Base-by-base conservation (phyloP, 1,140 invertebrate genomes). In the Reticulitermes speratus region DNA sequence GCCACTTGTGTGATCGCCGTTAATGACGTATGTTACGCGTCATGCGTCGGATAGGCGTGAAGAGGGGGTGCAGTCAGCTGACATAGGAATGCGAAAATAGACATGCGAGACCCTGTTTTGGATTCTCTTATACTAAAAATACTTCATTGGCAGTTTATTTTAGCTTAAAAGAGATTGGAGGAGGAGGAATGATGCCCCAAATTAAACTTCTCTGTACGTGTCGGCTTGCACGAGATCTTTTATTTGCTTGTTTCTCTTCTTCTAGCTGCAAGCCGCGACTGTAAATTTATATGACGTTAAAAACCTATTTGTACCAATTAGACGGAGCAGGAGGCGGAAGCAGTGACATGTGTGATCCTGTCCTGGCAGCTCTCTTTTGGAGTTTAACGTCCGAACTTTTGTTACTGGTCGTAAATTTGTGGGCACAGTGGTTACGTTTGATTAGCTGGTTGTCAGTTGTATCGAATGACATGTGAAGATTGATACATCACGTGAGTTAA, bases 51-150 rank as follows among this genome's bases (percentile, higher is more conserved):
- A 55, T 55, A 16, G 45, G 59, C 59, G 25, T 5, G 8, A n/a
- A 65, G 59, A 19, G 59, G 59, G 65, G n/a, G 38, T 38, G n/a
- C 65, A n/a, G 65, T 75, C 65, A 75, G 65, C 65, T 75, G 65
- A 75, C 65, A 75, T 30, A 75, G 65, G 65, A 75, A 75, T 75
- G 65, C n/a, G 65, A 75, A 30, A 75, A 75, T 75, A 75, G n/a
- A 75, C n/a, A 30, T 75, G 65, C 9, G 65, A 25, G 65, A 9
- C n/a, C 65, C n/a, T 25, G 25, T 75, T 75, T 75, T 25, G 25
- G n/a, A n/a, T 75, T 30, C n/a, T 30, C 11, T 75, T 8, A 16
- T 75, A 7, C 65, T 75, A 75, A 75, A 75, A 75, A 75, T 75
- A 75, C 65, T 30, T 75, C 65, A 30, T 16, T 8, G 65, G 65